Evolutionary conservation across 2,888 invertebrate genomes (phyloP), one percentile per base, ranked within the genome.

Genomic region (Caenorhabditis becei): DNA sequence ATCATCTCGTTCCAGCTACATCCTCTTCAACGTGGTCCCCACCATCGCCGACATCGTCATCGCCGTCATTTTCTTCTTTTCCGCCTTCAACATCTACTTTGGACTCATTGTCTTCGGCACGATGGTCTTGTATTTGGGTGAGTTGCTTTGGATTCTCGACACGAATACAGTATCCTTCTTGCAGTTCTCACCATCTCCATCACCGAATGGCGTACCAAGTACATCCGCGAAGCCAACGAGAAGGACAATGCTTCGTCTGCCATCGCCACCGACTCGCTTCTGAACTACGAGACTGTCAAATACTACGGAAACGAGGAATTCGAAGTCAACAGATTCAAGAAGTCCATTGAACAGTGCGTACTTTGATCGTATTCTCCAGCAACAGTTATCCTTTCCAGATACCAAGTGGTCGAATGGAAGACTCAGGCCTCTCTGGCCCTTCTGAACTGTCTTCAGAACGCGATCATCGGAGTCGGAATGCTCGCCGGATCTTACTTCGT

Each of bases 151-250:
- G 28, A 23, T 41, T 16, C 24, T 53, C 16, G 3, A 41, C 24
- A 26, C 28, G 2, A 41, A 61, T 35, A n/a, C 35, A 41, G 2
- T 44, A 8, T 16, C 23, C 18, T 37, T 37, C 79, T 92, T 16
- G n/a, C 92, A 97, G 96, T 93, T 90, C 93, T 94, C 14, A 98
- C 98, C 0, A 94, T 98, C 90, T 92, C 93, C 18, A 94, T 98
- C n/a, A 98, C 98, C 0, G 97, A 98, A 92, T 98, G 98, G 98
- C 94, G 98, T 16, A 98, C 97, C 0, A 96, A 97, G 92, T 98
- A 94, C 92, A 95, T 97, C 87, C 93, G 97, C 37, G 94, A 95
- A 5, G 97, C 97, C 96, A 99, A 98, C 92, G 93, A 94, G 32
- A 95, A 96, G 0, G 97, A 98, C 91, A 99, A 98, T 92, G 95